Base-by-base conservation (phyloP, 2,113 vertebrate species). In the Nycticorax nycticorax region DNA sequence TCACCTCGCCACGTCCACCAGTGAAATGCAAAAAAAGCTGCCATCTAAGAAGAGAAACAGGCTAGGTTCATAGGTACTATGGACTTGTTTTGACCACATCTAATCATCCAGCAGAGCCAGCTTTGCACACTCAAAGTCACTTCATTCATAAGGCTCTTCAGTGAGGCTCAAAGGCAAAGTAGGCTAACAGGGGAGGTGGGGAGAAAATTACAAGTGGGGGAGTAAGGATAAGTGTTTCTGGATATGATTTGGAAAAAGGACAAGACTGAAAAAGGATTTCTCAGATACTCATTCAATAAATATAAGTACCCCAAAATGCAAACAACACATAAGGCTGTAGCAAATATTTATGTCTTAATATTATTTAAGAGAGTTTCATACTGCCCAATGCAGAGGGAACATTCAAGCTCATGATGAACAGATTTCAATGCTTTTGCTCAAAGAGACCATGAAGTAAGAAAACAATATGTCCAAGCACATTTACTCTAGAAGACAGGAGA, bases 121-220 rank as follows among this genome's bases (percentile, higher is more conserved):
- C 6, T 37, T 20, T 2, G 2, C 18, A 35, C 10, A 6, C 30
- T 12, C 13, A 53, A 9, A 2, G 1, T 9, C 1, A 1, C 20
- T 35, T 18, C 24, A 28, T n/a, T 72, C 14, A 30, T 17, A 15
- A 59, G 14, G 22, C 14, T 60, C 21, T 71, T 24, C 45, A 57
- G 22, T 13, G 13, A 12, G 74, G 26, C 14, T 66, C 37, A 81
- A 76, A 59, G n/a, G 19, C n/a, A 79, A 57, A 41, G 5, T 2
- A 39, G 12, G 21, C 6, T 41, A 13, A 48, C 2, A 43, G 20
- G 43, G 26, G n/a, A 37, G 4, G 10, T 7, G 9, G 3, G 28
- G 32, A 74, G 41, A n/a, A 89, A 57, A 8, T 6, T 10, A 55
- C 67, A 75, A 50, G 14, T 0, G 1, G 9, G n/a, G 24, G 32